These are phyloP conservation scores for Prosapia bicincta DNA, from an alignment of 2,888 invertebrate genomes.

Conservation along the genomic window DNA sequence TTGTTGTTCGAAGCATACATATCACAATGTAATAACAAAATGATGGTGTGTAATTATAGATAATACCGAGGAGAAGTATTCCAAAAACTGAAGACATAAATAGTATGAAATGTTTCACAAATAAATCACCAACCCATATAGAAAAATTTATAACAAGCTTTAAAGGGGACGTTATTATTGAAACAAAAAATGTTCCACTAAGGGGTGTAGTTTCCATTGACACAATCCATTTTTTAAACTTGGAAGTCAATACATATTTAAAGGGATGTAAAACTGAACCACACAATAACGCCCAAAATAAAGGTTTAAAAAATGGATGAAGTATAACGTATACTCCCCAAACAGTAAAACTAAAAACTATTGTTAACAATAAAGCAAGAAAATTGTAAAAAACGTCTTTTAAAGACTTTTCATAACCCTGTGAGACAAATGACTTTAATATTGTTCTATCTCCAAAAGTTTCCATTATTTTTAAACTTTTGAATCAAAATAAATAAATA, in stretches of 20 bases:
- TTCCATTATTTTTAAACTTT: neutral
- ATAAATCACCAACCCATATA: slow-evolving; percentile 32
- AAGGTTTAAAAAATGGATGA: slow-evolving; percentile 87
- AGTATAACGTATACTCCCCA: slow-evolving; percentile 80
- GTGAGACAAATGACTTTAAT: slow-evolving; percentile 44
- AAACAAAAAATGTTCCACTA: slow-evolving; percentile 44
- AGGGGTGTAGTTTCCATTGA: slow-evolving; percentile 51
- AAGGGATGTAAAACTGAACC: slow-evolving; percentile 98
- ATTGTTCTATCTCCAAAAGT: slow-evolving; percentile 7
- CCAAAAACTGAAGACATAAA: slow-evolving; percentile 24
- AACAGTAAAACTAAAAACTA: slow-evolving; percentile 63
- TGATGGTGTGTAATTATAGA: slow-evolving; percentile 35
- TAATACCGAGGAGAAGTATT: slow-evolving; percentile 7
- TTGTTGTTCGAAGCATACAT: slow-evolving; percentile 26
- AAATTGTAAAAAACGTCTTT: slow-evolving; percentile 91
- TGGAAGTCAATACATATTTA: slow-evolving; percentile 74
- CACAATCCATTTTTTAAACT: slow-evolving; percentile 76
- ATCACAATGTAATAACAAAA: slow-evolving; percentile 25
- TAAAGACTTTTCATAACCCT: slow-evolving; percentile 82
- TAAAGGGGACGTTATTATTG: slow-evolving; percentile 33
- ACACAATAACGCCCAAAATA: slow-evolving; percentile 93
- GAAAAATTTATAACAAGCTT: slow-evolving; percentile 31
- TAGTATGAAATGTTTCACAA: slow-evolving; percentile 26
- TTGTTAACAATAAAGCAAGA: slow-evolving; percentile 71
- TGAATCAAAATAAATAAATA: too few species aligned